Evolutionary conservation across 2,113 vertebrate genomes (phyloP).

Genomic region (Thinocorus orbignyianus): DNA sequence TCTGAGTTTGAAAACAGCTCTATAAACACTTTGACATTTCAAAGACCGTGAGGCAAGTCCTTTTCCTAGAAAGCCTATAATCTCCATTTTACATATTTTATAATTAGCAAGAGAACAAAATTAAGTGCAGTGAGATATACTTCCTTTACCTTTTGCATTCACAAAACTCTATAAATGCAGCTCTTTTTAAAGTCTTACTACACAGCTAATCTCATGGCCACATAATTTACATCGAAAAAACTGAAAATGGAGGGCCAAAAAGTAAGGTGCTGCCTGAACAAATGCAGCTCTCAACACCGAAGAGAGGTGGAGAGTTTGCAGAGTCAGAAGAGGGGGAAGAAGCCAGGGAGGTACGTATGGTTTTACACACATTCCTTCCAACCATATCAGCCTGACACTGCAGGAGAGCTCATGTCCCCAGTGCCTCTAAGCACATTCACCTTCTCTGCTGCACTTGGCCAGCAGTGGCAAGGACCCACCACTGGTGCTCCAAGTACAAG

Average conservation of each 20-base stretch:
- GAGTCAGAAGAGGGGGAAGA: not conserved
- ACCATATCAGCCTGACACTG: accelerated
- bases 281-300: not conserved
- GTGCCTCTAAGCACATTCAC: accelerated
- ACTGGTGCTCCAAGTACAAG: accelerated
- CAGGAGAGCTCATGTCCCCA: not conserved
- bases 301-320: not conserved
- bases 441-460: not conserved
- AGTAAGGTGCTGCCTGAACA: not conserved
- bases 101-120: not conserved
- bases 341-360: not conserved
- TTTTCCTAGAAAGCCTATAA: not conserved
- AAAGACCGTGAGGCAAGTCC: not conserved
- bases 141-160: not conserved
- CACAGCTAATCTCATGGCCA: not conserved
- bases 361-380: not conserved
- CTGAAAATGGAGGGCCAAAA: not conserved
- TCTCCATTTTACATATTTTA: not conserved
- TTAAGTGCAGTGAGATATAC: not conserved
- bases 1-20: not conserved
- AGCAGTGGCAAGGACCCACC: not conserved
- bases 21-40: not conserved
- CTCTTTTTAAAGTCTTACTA: not conserved
- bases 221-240: not conserved
- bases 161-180: not conserved